phyloP scores from a whole-genome alignment of 2,113 vertebrate species.

The Athene cunicularia region DNA sequence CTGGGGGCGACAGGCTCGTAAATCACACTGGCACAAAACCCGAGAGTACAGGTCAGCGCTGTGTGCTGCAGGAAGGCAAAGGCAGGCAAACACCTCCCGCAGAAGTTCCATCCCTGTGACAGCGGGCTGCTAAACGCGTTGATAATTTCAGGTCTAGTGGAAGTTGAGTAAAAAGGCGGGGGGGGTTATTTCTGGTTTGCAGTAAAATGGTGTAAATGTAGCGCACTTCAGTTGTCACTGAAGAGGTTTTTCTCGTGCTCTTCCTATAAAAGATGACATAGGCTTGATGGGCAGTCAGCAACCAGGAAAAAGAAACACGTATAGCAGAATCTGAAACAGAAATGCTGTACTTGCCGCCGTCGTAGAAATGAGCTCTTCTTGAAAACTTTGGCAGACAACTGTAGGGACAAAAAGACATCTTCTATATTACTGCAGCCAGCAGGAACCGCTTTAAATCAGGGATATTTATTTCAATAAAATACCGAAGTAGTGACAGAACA shows the following conservation, averaged over 20 bases:
- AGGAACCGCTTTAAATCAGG: neutral
- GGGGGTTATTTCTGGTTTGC: neutral
- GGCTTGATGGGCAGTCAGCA: neutral
- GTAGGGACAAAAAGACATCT: neutral
- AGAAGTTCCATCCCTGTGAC: neutral
- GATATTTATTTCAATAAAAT: neutral
- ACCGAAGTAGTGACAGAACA: neutral
- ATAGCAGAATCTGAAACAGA: neutral
- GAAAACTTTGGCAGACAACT: neutral
- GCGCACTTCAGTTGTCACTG: neutral
- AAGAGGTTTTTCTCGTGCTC: neutral
- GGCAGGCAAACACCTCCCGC: rapidly evolving
- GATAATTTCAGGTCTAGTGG: neutral
- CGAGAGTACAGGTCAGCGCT: neutral
- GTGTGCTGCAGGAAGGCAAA: neutral
- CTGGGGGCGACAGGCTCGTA: neutral
- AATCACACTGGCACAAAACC: rapidly evolving
- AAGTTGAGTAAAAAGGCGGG: neutral
- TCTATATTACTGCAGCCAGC: neutral
- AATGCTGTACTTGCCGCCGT: neutral
- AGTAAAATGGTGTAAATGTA: neutral
- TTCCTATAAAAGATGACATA: neutral
- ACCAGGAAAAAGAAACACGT: neutral
- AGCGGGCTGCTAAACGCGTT: neutral
- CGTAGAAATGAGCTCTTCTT: neutral